These are phyloP conservation scores for Limonius californicus DNA, from an alignment of 1,140 invertebrate species.

Conservation along the genomic window DNA sequence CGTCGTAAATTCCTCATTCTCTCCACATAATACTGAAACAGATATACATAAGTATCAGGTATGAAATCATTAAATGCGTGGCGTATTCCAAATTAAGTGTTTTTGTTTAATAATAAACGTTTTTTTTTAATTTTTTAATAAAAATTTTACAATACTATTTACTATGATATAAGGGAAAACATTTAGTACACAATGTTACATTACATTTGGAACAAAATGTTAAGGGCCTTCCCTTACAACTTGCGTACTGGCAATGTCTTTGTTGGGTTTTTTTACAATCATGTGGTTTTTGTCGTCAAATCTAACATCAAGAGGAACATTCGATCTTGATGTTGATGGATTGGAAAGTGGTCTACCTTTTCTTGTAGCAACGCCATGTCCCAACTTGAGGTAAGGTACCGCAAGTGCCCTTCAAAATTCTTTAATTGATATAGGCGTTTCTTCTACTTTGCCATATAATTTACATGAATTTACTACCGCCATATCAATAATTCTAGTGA, in stretches of 20 bases:
- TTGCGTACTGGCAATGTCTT: neutral
- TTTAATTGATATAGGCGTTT: neutral
- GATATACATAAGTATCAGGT: too few species aligned
- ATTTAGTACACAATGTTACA: neutral
- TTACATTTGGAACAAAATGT: neutral
- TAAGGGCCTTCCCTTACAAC: neutral
- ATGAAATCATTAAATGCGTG: too few species aligned
- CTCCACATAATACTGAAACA: too few species aligned
- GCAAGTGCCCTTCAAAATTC: neutral
- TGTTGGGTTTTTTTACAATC: neutral
- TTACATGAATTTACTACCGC: conserved; percentile 25
- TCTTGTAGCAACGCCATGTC: neutral
- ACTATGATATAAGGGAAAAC: neutral
- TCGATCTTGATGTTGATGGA: neutral
- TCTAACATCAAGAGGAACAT: neutral
- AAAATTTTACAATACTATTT: too few species aligned
- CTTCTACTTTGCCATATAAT: neutral
- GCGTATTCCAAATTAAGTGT: too few species aligned
- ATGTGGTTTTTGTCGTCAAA: neutral
- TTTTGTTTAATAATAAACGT: too few species aligned
- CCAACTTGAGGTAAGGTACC: neutral
- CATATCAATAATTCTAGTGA: conserved; percentile 33
- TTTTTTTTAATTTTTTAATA: too few species aligned
- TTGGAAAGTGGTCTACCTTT: neutral
- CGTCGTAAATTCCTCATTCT: too few species aligned